These are phyloP conservation scores for Drosophila siamana DNA, from an alignment of 2,888 invertebrate species.

Conservation along the genomic window DNA sequence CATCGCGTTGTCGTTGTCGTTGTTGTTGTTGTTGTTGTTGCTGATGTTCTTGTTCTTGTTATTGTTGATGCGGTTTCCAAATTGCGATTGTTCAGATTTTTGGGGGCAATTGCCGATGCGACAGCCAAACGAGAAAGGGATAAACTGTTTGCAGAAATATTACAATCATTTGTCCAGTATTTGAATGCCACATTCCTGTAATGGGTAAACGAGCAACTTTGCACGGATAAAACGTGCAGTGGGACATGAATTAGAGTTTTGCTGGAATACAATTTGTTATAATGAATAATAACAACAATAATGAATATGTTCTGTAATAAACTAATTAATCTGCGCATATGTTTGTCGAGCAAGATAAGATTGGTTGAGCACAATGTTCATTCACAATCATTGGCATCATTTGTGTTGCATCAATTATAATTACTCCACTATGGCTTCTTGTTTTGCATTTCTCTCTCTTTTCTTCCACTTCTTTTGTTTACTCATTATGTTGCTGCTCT, in stretches of 20 bases:
- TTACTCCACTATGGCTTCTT: too few species aligned
- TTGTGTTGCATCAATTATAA: too few species aligned
- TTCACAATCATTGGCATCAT: too few species aligned
- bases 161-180: conserved; percentile 49
- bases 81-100: conserved; percentile 53
- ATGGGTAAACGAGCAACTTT: conserved; percentile 20
- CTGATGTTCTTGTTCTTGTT: conserved; percentile 17
- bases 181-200: conserved; percentile 12
- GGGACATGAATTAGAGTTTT: too few species aligned
- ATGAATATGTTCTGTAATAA: background rate
- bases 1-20: conserved; percentile 10
- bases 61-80: conserved; percentile 45
- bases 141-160: conserved; percentile 64
- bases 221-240: background rate
- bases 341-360: too few species aligned
- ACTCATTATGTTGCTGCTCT: background rate
- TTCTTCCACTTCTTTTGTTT: background rate
- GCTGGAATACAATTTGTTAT: background rate
- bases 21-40: conserved; percentile 33
- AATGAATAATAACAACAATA: too few species aligned
- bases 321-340: background rate
- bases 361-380: too few species aligned
- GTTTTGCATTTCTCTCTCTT: background rate
- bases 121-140: conserved; percentile 47
- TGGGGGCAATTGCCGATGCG: conserved; percentile 17